A percentile compares a stretch with the other conserved stretches of the same genome.
phyloP scores from a whole-genome alignment of 2,113 vertebrate species.

The Cariama cristata region DNA sequence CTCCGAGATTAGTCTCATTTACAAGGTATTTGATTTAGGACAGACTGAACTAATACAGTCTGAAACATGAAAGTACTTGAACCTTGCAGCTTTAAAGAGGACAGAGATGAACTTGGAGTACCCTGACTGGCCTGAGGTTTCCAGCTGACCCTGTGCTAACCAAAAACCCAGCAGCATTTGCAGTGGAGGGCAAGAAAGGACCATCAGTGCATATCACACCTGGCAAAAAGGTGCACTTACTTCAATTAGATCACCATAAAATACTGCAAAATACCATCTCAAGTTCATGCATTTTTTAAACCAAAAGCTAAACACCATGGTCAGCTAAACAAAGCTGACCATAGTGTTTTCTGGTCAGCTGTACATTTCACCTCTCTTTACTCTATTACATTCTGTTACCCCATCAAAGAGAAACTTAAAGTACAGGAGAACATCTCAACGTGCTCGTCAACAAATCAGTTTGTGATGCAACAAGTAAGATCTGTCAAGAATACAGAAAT shows the following conservation, averaged over 20 bases:
- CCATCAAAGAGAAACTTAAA: not conserved
- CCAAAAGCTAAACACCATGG: not conserved
- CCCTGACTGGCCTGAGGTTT: not conserved
- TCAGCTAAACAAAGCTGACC: not conserved
- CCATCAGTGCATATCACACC: not conserved
- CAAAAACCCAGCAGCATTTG: not conserved
- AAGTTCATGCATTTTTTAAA: not conserved
- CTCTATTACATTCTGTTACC: not conserved
- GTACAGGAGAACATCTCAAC: not conserved
- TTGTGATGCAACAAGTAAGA: not conserved
- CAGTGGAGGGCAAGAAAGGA: not conserved
- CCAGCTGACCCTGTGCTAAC: not conserved
- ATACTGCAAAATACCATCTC: not conserved
- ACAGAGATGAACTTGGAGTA: not conserved
- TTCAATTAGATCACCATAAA: not conserved
- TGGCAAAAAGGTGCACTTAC: not conserved
- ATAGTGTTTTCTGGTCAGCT: not conserved
- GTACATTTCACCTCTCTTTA: not conserved
- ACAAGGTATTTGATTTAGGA: not conserved
- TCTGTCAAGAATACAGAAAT: not conserved
- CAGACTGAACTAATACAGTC: not conserved
- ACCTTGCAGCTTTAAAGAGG: not conserved
- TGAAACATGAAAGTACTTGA: not conserved
- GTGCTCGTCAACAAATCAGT: not conserved
- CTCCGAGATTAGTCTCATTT: not conserved